Base-by-base conservation (phyloP, 2,113 vertebrate genomes). In the Electrona antarctica region DNA sequence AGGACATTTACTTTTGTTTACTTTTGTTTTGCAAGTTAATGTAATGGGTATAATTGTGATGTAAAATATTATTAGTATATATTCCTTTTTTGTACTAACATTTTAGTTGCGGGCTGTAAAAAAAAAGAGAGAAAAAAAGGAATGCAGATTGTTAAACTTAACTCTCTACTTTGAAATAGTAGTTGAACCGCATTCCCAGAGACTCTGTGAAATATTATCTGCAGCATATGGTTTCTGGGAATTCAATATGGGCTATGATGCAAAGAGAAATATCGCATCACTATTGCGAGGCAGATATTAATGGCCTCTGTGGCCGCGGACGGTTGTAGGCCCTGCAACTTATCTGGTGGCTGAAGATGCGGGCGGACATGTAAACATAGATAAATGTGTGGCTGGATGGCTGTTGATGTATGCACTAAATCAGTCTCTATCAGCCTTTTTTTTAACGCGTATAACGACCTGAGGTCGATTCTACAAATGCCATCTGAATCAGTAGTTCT, bases 151-250 rank as follows among this genome's bases (percentile, higher is more conserved):
- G 1, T 56, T 29, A 64, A 9, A 60, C 61, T 48, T 48, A 69
- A 67, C 28, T 47, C 28, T 47, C 75, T 46, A 21, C 8, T 65
- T 71, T 60, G 47, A 8, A 67, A 28, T 49, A 57, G 60, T 28
- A 56, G 49, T 50, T 70, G 8, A 29, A 58, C 56, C 21, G 21
- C 33, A 72, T 14, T 21, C 33, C 33, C 33, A 41, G 5, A 1
- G 33, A 64, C 68, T 54, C n/a, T 41, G 52, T 76, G 70, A 82
- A 81, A 74, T 72, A 73, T 64, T 66, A 41, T 71, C 58, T 41
- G 78, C 3, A 54, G 62, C 47, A 21, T 61, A 21, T 61, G 49
- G 72, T 52, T 73, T 41, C 33, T 41, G 82, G 51, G 73, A 69
- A 77, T 83, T 71, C 62, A 66, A 81, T 69, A 62, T 56, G 1